Base-by-base conservation (phyloP, 2,888 invertebrate species). In the Lepetodrilus schrolli region DNA sequence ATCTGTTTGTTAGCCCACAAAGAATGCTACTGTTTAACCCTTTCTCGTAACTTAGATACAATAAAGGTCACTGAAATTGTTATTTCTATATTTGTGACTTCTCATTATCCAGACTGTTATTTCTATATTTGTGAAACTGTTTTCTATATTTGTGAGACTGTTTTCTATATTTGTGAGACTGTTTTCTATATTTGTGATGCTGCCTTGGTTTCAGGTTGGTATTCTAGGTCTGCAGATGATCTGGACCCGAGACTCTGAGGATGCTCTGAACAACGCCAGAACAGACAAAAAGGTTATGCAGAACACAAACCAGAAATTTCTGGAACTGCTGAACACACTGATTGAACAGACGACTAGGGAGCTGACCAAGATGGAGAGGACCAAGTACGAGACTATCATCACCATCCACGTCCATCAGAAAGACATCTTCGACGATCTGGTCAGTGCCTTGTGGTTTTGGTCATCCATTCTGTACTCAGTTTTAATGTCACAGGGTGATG, bases 361-460 rank as follows among this genome's bases (percentile, higher is more conserved):
- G 91, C 92, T 98, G 17, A 93, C 94, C 0, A 96, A 95, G 90
- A 95, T 98, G 74, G 97, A 98, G 88, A 92, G 98, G 78, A 97
- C 94, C 1, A 98, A 98, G 90, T 98, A 96, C 87, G 98, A 98
- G 91, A 98, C 98, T 0, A 92, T 98, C 5, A 97, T 98, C 86
- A 98, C 98, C 0, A 98, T 98, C 82, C 98, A 98, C 86, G 98
- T 98, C 0, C 98, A 98, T 92, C 98, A 98, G 90, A 93, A 97
- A 78, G 98, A 98, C 90, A 98, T 98, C 81, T 98, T 98, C 90
- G 98, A 98, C 91, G 95, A 96, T 90, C 91, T 98, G 93, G 97
- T 97, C 91, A 91, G 92, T 70, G 1, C n/a, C 2, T 65, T 10
- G 7, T 4, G 34, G n/a, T 23, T 43, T 66, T 75, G 21, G 74